Percentiles rank a stretch among this genome's conserved stretches.
Conservation (phyloP, 2,797 vertebrate genomes). For the Cyprinodon diabolis region DNA sequence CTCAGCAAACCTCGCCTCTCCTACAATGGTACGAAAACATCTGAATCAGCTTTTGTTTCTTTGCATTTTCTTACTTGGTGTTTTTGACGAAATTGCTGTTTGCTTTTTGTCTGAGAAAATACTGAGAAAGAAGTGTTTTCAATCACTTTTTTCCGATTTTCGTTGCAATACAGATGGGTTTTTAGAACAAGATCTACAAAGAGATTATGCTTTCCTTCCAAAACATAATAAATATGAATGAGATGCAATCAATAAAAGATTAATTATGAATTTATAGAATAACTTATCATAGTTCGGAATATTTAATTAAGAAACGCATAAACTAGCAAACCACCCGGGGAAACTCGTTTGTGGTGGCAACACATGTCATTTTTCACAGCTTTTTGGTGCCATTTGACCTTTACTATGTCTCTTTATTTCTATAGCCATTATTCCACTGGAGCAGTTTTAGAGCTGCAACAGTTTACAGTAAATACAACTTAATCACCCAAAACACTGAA, state of each 20-base stretch:
- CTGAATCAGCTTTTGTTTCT: slow-evolving; percentile 2
- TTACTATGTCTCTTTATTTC: not conserved
- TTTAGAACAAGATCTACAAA: slow-evolving; percentile 13
- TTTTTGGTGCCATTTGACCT: slow-evolving; percentile 14
- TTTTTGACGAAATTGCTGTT: not conserved
- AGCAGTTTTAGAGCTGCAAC: not conserved
- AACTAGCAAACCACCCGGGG: slow-evolving; percentile 23
- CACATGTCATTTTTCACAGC: slow-evolving; percentile 15
- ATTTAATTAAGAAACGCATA: slow-evolving; percentile 14
- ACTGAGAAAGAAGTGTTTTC: not conserved
- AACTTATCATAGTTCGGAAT: slow-evolving; percentile 14
- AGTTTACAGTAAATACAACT: not conserved
- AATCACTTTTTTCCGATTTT: not conserved
- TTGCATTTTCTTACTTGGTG: no score
- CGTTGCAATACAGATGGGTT: slow-evolving; percentile 30
- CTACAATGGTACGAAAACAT: slow-evolving; percentile 89
- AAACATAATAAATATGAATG: slow-evolving; percentile 49
- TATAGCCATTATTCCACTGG: not conserved
- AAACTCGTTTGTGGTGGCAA: not conserved
- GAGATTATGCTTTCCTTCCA: slow-evolving; percentile 2
- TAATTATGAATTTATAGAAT: slow-evolving; percentile 17
- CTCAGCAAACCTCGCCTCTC: slow-evolving; percentile 99
- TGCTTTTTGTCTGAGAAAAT: not conserved
- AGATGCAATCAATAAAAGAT: slow-evolving; percentile 21
- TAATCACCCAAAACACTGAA: not conserved